A percentile compares a stretch with the other conserved stretches of the same genome.
phyloP scores from a whole-genome alignment of 1,140 invertebrate species.

The Branchinecta lindahli region DNA sequence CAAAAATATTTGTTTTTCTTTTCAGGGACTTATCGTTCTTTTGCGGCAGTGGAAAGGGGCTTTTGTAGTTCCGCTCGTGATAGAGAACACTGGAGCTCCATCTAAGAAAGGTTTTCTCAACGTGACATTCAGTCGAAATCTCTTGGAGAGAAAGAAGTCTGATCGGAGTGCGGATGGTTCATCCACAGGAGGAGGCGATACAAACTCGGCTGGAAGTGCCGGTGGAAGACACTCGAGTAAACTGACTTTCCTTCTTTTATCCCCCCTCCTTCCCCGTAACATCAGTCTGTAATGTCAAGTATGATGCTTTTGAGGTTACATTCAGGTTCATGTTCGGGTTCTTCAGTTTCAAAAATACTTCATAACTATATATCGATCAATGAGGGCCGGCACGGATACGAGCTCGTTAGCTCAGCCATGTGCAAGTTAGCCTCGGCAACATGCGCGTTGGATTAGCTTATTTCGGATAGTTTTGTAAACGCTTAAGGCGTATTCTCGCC shows the following conservation, averaged over 20 bases:
- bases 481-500: too few species aligned
- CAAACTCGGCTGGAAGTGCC: background rate
- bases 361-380: too few species aligned
- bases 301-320: too few species aligned
- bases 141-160: constrained; percentile 18
- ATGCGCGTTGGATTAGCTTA: too few species aligned
- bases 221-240: background rate
- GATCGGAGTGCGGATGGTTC: constrained; percentile 10
- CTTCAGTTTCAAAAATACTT: too few species aligned
- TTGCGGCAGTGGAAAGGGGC: constrained; percentile 94
- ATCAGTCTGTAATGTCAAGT: too few species aligned
- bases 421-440: too few species aligned
- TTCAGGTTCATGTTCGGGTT: too few species aligned
- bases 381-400: too few species aligned
- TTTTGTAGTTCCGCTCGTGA: constrained; percentile 74
- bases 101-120: constrained; percentile 11
- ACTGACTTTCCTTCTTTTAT: background rate
- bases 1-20: constrained; percentile 16
- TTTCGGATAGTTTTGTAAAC: too few species aligned
- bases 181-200: background rate
- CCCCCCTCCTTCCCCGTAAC: too few species aligned
- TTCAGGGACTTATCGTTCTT: constrained; percentile 70
- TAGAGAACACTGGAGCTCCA: constrained; percentile 38
- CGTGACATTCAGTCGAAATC: constrained; percentile 20
- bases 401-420: too few species aligned